Conservation (phyloP, 1,140 invertebrate species). For the Drosophila aff. region DNA sequence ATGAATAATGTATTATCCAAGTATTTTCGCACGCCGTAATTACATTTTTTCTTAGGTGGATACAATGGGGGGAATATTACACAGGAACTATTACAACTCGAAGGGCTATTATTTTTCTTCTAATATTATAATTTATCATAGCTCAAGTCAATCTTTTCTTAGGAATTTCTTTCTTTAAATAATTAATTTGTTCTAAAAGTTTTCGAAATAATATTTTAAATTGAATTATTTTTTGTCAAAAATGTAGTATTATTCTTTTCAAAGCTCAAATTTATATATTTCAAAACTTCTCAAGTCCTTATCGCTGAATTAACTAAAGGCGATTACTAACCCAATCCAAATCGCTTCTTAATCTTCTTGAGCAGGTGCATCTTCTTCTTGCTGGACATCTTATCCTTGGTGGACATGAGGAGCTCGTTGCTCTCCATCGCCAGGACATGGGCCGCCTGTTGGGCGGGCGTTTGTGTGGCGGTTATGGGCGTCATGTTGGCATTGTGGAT, state of each 20-base stretch:
- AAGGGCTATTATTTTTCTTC: neutral
- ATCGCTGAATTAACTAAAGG: conserved; percentile 9
- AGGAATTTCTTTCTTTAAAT: neutral
- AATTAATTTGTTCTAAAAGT: neutral
- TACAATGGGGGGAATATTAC: conserved; percentile 18
- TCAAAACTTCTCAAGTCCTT: neutral
- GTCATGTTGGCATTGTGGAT: conserved; percentile 42
- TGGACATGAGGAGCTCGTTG: conserved; percentile 72
- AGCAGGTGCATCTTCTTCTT: conserved; percentile 86
- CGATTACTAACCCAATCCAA: conserved; percentile 85
- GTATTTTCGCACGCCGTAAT: conserved; percentile 70
- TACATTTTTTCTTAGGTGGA: conserved; percentile 14
- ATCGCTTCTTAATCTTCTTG: conserved; percentile 86
- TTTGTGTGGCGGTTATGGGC: conserved; percentile 40
- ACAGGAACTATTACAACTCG: neutral
- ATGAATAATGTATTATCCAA: conserved; percentile 68
- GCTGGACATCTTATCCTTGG: conserved; percentile 79
- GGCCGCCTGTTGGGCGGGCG: conserved; percentile 67
- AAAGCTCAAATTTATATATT: no score
- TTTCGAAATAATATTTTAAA: neutral
- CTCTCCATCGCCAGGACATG: conserved; percentile 71
- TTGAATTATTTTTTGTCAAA: neutral
- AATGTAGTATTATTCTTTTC: neutral
- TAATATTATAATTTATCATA: neutral
- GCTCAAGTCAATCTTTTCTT: neutral